These are phyloP conservation scores for Polypedilum pembai DNA, from an alignment of 1,140 invertebrate species.

Conservation along the genomic window DNA sequence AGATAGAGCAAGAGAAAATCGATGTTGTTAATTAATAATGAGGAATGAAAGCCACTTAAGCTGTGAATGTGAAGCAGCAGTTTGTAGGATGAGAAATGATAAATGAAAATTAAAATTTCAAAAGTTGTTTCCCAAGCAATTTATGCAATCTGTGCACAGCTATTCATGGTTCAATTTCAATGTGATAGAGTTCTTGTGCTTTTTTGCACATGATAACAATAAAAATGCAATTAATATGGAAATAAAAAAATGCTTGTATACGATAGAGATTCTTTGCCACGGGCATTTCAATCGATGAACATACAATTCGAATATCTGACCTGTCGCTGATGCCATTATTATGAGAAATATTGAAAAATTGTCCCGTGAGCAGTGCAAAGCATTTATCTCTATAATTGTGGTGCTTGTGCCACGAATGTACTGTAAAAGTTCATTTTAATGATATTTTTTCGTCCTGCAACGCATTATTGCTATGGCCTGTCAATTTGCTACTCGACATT, in stretches of 20 bases:
- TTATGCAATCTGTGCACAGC: not conserved
- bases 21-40: constrained; percentile 12
- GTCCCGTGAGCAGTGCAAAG: not conserved
- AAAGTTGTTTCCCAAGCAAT: not conserved
- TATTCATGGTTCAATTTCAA: not conserved
- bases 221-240: not conserved
- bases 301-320: not conserved
- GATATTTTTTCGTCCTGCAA: not conserved
- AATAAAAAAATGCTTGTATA: not conserved
- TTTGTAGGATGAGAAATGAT: not conserved
- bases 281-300: not conserved
- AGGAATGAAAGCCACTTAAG: constrained; percentile 10
- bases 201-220: not conserved
- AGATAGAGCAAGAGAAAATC: not conserved
- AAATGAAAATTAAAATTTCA: not conserved
- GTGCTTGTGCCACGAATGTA: not conserved
- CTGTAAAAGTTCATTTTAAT: not conserved
- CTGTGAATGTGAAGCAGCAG: not conserved
- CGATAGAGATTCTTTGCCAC: not conserved
- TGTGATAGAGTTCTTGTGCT: not conserved
- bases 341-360: not conserved
- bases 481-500: not conserved
- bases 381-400: not conserved
- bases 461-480: not conserved
- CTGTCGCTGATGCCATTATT: not conserved